These are phyloP conservation scores for Amblyopsis hoosieri DNA, from an alignment of 2,797 vertebrate species.

Conservation along the genomic window DNA sequence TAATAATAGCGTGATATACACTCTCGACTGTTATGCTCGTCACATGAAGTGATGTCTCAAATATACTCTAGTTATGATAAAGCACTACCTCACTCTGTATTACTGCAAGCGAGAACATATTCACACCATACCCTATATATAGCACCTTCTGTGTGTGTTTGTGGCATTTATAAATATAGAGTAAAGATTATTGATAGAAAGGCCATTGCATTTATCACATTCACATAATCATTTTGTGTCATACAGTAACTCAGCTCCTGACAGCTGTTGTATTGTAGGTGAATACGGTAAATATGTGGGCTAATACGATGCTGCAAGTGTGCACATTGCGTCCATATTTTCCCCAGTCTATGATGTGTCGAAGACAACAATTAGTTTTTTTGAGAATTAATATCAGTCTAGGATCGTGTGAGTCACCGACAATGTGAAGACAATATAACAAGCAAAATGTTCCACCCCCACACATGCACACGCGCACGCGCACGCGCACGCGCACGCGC, in stretches of 20 bases:
- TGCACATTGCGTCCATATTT: too few species aligned
- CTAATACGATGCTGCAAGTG: too few species aligned
- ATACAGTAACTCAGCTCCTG: too few species aligned
- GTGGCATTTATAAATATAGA: too few species aligned
- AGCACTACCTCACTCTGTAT: constrained; percentile 36
- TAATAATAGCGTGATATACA: constrained; percentile 35
- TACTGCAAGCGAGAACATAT: constrained; percentile 15
- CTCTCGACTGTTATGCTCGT: constrained; percentile 25
- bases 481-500: neutral
- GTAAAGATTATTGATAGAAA: too few species aligned
- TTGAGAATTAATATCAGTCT: neutral
- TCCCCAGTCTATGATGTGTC: too few species aligned
- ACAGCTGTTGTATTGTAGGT: too few species aligned
- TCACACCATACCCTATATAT: constrained; percentile 8
- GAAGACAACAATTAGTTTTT: neutral
- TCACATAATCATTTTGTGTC: too few species aligned
- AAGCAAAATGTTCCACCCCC: neutral
- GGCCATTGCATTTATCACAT: too few species aligned
- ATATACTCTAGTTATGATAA: constrained; percentile 39
- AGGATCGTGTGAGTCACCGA: constrained; percentile 3
- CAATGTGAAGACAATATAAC: constrained; percentile 10
- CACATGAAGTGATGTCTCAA: constrained; percentile 25
- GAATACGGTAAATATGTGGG: too few species aligned
- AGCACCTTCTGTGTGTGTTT: too few species aligned
- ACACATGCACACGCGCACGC: neutral